Conservation (phyloP, 2,888 invertebrate genomes). For the Cheilosia soror region DNA sequence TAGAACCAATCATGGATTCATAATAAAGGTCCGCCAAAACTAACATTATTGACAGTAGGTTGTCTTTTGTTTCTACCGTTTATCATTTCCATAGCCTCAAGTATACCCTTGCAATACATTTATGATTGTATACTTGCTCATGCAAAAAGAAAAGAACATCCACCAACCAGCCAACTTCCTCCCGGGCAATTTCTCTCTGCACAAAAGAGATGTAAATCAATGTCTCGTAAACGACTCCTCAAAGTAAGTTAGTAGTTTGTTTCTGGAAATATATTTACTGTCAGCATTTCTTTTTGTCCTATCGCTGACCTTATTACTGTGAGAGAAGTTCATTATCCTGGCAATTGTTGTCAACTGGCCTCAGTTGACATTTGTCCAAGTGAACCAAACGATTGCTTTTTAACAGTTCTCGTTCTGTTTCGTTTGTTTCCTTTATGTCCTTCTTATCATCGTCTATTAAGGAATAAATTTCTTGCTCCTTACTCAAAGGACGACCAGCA, state of each 20-base stretch:
- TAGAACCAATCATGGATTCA: too few relatives aligned
- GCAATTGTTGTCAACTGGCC: slow-evolving; percentile 56
- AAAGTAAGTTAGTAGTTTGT: slow-evolving; percentile 26
- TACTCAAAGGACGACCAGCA: slow-evolving; percentile 11
- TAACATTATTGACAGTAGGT: too few relatives aligned
- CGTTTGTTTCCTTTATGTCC: slow-evolving; percentile 33
- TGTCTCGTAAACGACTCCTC: slow-evolving; percentile 17
- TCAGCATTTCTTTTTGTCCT: slow-evolving; percentile 30
- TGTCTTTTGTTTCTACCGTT: too few relatives aligned
- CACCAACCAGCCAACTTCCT: not conserved
- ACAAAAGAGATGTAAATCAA: slow-evolving; percentile 44
- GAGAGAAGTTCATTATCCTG: slow-evolving; percentile 54
- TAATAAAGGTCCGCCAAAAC: too few relatives aligned
- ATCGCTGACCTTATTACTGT: slow-evolving; percentile 25
- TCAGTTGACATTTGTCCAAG: slow-evolving; percentile 62
- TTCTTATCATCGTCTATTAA: slow-evolving; percentile 53
- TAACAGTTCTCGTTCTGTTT: slow-evolving; percentile 18
- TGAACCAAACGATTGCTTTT: slow-evolving; percentile 48
- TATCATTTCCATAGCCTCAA: too few relatives aligned
- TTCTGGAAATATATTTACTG: slow-evolving; percentile 13
- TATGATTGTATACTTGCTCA: too few relatives aligned
- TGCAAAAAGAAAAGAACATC: not conserved
- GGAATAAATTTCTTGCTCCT: slow-evolving; percentile 47
- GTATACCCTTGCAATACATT: too few relatives aligned
- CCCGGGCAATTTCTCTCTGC: not conserved